phyloP scores from a whole-genome alignment of 2,113 vertebrate genomes.

The Ploceus nigricollis region DNA sequence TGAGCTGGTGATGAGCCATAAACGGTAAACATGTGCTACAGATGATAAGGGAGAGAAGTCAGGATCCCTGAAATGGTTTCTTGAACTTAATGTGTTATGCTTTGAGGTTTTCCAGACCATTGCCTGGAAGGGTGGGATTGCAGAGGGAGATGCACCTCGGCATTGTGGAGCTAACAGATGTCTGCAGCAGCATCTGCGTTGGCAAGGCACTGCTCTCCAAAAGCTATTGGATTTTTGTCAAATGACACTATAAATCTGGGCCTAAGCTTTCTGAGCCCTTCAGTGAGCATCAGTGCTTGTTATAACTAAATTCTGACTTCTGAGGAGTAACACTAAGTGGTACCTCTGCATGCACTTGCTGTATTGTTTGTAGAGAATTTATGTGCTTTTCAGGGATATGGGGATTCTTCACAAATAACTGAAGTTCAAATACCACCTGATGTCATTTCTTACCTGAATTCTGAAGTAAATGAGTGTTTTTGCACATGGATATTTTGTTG shows the following conservation, averaged over 20 bases:
- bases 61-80: conserved; percentile 24
- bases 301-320: neutral
- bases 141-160: neutral
- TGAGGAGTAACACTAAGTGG: neutral
- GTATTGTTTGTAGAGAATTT: neutral
- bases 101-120: conserved; percentile 26
- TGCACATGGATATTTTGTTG: neutral
- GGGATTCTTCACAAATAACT: neutral
- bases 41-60: conserved; percentile 45
- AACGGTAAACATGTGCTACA: conserved; percentile 40
- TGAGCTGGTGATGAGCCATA: conserved; percentile 42
- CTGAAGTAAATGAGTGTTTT: neutral
- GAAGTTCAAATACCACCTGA: neutral
- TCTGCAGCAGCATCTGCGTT: neutral
- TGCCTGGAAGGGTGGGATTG: neutral
- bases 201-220: neutral
- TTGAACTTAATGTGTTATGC: conserved; percentile 3
- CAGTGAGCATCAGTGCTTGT: neutral
- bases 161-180: conserved; percentile 35
- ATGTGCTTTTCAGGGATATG: neutral
- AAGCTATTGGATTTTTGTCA: neutral
- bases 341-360: neutral
- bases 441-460: neutral
- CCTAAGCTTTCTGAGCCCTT: neutral
- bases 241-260: neutral